A percentile compares a stretch with the other conserved stretches of the same genome.
Conservation (phyloP, 2,888 invertebrate genomes). For the Caenorhabditis zanzibari region DNA sequence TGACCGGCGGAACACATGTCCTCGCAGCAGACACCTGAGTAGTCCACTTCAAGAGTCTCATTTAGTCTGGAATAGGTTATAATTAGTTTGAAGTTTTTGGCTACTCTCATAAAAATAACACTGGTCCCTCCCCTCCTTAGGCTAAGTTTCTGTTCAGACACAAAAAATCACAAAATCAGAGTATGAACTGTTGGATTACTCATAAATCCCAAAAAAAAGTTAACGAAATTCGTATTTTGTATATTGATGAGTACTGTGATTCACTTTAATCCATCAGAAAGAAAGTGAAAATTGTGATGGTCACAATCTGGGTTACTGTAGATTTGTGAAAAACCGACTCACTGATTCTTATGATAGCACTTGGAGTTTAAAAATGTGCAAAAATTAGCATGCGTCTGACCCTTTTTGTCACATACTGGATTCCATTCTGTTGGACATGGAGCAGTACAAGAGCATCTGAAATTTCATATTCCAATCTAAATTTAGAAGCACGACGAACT, state of each 20-base stretch:
- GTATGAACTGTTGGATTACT: background rate
- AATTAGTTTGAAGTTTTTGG: too few species aligned
- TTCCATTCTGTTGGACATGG: slow-evolving; percentile 71
- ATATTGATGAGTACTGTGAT: background rate
- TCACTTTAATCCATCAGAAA: background rate
- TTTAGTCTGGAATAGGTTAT: slow-evolving; percentile 68
- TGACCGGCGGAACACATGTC: slow-evolving; percentile 72
- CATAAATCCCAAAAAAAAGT: background rate
- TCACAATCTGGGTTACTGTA: background rate
- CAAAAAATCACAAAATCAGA: background rate
- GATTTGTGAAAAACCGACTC: slow-evolving; percentile 22
- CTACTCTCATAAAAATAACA: too few species aligned
- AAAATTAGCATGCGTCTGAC: slow-evolving; percentile 73
- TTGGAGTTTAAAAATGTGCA: slow-evolving; percentile 73
- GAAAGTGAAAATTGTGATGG: background rate
- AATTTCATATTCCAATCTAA: background rate
- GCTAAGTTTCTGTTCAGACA: too few species aligned
- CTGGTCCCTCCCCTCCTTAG: too few species aligned
- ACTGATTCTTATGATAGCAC: slow-evolving; percentile 72
- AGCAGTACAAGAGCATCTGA: slow-evolving; percentile 67
- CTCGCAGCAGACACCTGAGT: slow-evolving; percentile 74
- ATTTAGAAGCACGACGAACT: too few species aligned
- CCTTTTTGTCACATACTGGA: slow-evolving; percentile 75
- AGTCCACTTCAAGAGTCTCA: slow-evolving; percentile 71
- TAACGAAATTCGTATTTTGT: background rate